Conservation (phyloP, 2,888 invertebrate genomes). For the Acronicta psi region DNA sequence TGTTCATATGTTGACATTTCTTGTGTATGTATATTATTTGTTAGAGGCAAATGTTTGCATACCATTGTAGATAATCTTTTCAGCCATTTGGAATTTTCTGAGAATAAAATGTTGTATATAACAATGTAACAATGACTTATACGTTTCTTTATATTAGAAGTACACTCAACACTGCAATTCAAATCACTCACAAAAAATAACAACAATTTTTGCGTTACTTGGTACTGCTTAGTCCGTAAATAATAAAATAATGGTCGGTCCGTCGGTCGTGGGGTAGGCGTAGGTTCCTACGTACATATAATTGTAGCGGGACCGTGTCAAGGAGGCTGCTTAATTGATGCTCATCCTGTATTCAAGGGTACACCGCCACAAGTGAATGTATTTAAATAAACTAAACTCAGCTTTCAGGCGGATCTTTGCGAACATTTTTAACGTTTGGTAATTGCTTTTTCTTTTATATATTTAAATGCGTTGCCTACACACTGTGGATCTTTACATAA, state of each 20-base stretch:
- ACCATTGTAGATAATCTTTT: no score
- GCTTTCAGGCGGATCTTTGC: conserved; percentile 38
- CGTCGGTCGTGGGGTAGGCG: conserved; percentile 27
- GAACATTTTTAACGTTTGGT: conserved; percentile 37
- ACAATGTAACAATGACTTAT: no score
- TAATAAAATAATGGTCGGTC: conserved; percentile 54
- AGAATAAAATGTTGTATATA: no score
- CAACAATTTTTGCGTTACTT: conserved; percentile 28
- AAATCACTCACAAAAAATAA: conserved; percentile 24
- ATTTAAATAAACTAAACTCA: conserved; percentile 63
- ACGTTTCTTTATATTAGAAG: no score
- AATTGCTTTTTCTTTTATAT: conserved; percentile 26
- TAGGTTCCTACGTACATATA: conserved; percentile 47
- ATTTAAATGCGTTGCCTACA: conserved; percentile 7
- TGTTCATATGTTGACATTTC: no score
- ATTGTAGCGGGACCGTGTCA: conserved; percentile 60
- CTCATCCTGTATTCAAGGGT: conserved; percentile 80
- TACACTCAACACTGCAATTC: conserved; percentile 10
- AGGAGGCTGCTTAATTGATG: conserved; percentile 77
- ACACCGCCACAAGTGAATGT: conserved; percentile 73
- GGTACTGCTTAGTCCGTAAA: conserved; percentile 47
- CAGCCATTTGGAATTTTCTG: no score
- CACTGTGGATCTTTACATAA: no score
- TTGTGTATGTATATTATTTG: no score
- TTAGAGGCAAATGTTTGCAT: no score